Percentiles rank a stretch among this genome's conserved stretches.
phyloP scores from a whole-genome alignment of 1,140 invertebrate genomes.

The Drepana arcuata region DNA sequence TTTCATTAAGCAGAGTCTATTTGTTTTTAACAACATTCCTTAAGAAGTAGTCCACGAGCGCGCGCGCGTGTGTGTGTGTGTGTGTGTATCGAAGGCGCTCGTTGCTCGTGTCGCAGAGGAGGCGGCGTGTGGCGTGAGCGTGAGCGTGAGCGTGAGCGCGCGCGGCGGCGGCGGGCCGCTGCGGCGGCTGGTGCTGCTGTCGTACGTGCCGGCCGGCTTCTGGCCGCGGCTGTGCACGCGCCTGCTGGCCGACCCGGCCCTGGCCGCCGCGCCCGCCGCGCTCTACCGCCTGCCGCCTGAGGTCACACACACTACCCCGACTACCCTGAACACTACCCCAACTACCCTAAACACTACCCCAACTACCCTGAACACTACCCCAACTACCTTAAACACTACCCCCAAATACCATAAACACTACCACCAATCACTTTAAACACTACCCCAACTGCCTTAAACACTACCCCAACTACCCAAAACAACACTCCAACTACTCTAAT shows the following conservation, averaged over 20 bases:
- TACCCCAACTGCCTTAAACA: neutral
- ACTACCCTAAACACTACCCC: neutral
- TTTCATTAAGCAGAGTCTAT: no score
- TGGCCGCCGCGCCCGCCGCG: slow-evolving; percentile 84
- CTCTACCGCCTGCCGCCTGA: slow-evolving; percentile 79
- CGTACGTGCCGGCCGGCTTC: slow-evolving; percentile 98
- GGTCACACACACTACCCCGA: slow-evolving; percentile 35
- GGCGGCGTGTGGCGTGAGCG: slow-evolving; percentile 6
- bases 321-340: neutral
- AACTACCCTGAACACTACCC: neutral
- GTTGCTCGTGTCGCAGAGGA: slow-evolving; percentile 1
- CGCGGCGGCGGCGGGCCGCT: slow-evolving; percentile 74
- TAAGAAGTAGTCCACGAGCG: no score
- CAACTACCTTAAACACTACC: neutral
- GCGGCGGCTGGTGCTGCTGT: slow-evolving; percentile 86
- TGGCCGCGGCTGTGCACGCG: slow-evolving; percentile 96
- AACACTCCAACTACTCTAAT: no score
- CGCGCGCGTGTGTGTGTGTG: no score
- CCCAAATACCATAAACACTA: neutral
- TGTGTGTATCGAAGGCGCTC: no score
- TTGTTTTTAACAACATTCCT: no score
- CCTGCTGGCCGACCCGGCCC: slow-evolving; percentile 90
- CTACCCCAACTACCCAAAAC: neutral
- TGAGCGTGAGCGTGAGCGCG: slow-evolving; percentile 29
- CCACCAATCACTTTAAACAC: neutral